A percentile compares a stretch with the other conserved stretches of the same genome.
These are phyloP conservation scores for Chascanopsetta lugubris DNA, from an alignment of 2,113 vertebrate genomes.

Conservation along the genomic window DNA sequence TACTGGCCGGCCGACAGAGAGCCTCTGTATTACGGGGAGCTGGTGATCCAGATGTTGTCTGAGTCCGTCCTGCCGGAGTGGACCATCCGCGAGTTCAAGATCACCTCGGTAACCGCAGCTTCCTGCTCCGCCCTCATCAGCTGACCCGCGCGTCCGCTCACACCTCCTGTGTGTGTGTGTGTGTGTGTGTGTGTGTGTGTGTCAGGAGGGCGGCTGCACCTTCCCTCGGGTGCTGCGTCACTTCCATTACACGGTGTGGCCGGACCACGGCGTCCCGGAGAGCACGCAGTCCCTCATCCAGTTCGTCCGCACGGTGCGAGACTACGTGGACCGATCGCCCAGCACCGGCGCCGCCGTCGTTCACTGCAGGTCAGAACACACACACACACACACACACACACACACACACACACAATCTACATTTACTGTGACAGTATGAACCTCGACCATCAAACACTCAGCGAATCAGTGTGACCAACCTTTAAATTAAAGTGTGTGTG, in stretches of 20 bases:
- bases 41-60: conserved; percentile 93
- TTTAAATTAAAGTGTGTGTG: neutral
- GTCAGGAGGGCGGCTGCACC: conserved; percentile 88
- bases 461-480: too few species aligned
- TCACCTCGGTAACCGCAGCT: conserved; percentile 79
- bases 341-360: conserved; percentile 88
- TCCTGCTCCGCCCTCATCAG: neutral
- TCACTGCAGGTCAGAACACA: conserved; percentile 89
- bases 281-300: conserved; percentile 94
- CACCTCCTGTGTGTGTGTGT: too few species aligned
- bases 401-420: too few species aligned
- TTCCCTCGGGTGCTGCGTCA: conserved; percentile 88
- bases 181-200: neutral
- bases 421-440: too few species aligned
- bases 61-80: conserved; percentile 95
- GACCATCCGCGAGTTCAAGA: conserved; percentile 97
- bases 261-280: conserved; percentile 95
- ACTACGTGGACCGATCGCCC: conserved; percentile 90
- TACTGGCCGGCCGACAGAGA: conserved; percentile 95
- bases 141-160: neutral
- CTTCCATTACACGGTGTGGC: conserved; percentile 98
- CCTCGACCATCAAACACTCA: too few species aligned
- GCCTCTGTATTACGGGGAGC: conserved; percentile 93
- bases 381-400: too few species aligned
- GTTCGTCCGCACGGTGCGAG: conserved; percentile 93